Conservation (phyloP, 2,113 vertebrate species). For the Neoarius graeffei region DNA sequence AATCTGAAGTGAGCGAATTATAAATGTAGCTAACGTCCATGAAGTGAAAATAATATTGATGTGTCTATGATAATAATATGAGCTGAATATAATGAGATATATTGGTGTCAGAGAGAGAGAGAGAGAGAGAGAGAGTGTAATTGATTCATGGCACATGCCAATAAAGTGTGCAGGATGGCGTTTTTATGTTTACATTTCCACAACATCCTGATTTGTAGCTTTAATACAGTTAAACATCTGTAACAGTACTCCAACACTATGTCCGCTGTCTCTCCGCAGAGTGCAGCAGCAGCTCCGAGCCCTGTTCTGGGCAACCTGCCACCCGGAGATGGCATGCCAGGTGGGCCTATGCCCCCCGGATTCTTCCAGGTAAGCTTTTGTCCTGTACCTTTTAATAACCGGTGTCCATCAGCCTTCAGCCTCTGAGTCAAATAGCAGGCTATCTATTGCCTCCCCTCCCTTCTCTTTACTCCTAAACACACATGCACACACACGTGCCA, state of each 20-base stretch:
- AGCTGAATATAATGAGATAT: background rate
- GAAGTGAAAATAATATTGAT: background rate
- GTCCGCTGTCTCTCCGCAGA: conserved; percentile 66
- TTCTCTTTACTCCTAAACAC: conserved; percentile 6
- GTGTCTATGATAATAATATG: background rate
- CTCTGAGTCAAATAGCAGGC: background rate
- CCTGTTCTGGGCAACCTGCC: conserved; percentile 91
- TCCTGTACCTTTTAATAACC: conserved; percentile 14
- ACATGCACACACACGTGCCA: conserved; percentile 40
- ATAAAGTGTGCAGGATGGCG: too few relatives aligned
- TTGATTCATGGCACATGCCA: background rate
- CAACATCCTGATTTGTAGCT: background rate
- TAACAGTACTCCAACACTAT: background rate
- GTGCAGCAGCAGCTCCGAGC: conserved; percentile 86
- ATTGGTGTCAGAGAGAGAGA: background rate
- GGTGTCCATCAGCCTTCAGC: conserved; percentile 15
- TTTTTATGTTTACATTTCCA: background rate
- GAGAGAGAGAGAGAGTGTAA: too few relatives aligned
- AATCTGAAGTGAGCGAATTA: background rate
- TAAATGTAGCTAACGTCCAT: background rate
- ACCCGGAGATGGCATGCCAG: conserved; percentile 84
- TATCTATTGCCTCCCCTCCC: background rate
- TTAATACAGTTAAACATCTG: conserved; percentile 1
- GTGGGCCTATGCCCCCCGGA: conserved; percentile 84
- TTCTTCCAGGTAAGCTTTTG: conserved; percentile 83